Base-by-base conservation (phyloP, 2,888 invertebrate species). In the Stenoptilia bipunctidactyla region DNA sequence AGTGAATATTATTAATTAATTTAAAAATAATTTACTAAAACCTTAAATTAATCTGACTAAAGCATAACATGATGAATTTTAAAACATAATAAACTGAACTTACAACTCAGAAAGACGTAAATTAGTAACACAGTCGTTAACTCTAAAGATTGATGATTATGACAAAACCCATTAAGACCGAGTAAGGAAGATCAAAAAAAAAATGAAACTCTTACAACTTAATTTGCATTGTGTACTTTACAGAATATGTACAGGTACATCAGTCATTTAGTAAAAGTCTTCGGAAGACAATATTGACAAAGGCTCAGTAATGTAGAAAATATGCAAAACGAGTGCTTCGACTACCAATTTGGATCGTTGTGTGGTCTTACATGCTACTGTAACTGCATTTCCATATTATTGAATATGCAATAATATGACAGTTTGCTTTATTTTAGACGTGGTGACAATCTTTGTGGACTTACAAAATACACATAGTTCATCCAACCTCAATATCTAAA, bases 201-300 rank as follows among this genome's bases (percentile, higher is more conserved):
- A 51, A 12, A 12, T 3, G 33, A 12, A 5, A 27, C 5, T 9
- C 27, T 10, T 33, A 48, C 44, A 48, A 49, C 47, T 51, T 53
- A 50, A 63, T 69, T 71, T 64, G 52, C 62, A 65, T 70, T 62
- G 60, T 56, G 60, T 60, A 56, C 58, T 62, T 63, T 64, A 58
- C 60, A 53, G 51, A 56, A 52, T 56, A 50, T 51, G 53, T 52
- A 52, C 50, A 47, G 52, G 41, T 44, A 25, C n/a, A n/a, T 48
- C 49, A 51, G 63, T 66, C 64, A 66, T 66, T 67, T 67, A 61
- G 54, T 53, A 66, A 68, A 68, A 69, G 67, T 68, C 51, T 20
- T 66, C 63, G 63, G 53, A 50, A 66, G 66, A 65, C 73, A 72
- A 76, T 76, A 77, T 80, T 80, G 77, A 77, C 76, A 74, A 77